These are phyloP conservation scores for Arothron firmamentum DNA, from an alignment of 2,113 vertebrate species.

Conservation along the genomic window DNA sequence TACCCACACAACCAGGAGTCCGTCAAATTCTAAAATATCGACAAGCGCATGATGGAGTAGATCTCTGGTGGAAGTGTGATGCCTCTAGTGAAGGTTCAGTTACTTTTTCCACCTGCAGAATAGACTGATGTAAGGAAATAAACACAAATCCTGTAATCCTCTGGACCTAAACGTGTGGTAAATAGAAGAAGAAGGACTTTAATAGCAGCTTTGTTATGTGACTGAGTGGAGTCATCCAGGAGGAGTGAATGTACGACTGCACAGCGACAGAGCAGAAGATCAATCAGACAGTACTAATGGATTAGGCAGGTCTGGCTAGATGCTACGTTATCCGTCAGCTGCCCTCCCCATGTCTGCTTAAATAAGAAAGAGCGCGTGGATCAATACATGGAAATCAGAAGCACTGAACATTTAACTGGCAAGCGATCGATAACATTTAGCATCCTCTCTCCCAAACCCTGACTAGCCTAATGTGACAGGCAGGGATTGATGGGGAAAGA, in stretches of 20 bases:
- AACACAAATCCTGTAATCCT: background rate
- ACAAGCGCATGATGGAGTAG: too few species aligned
- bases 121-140: background rate
- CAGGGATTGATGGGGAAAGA: constrained; percentile 36
- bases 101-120: too few species aligned
- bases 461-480: constrained; percentile 55
- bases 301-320: constrained; percentile 47
- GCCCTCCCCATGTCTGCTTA: constrained; percentile 44
- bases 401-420: constrained; percentile 46
- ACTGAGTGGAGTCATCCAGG: constrained; percentile 21
- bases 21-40: too few species aligned
- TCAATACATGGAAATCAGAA: constrained; percentile 50
- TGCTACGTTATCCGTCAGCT: constrained; percentile 48
- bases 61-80: too few species aligned
- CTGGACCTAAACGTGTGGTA: background rate
- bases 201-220: constrained; percentile 16
- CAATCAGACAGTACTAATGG: constrained; percentile 61
- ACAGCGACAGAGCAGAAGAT: constrained; percentile 23
- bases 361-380: constrained; percentile 35
- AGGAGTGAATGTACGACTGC: background rate
- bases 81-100: too few species aligned
- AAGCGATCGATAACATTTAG: constrained; percentile 66
- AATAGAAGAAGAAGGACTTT: constrained; percentile 13
- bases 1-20: too few species aligned
- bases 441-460: constrained; percentile 23